Conservation (phyloP, 2,888 invertebrate species). For the Sesamia inferens region DNA sequence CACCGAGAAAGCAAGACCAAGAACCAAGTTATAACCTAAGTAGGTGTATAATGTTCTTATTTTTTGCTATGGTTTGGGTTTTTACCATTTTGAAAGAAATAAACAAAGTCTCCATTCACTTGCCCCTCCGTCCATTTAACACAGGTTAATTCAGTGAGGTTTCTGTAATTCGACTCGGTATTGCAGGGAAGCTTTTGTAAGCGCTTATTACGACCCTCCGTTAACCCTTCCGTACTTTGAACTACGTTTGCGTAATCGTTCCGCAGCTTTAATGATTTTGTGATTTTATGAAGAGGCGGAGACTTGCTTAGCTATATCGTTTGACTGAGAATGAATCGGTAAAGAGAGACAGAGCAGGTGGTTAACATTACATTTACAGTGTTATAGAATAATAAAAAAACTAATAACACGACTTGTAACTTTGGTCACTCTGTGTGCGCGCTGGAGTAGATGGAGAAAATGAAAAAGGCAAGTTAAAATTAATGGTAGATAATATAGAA, state of each 20-base stretch:
- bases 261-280: conserved; percentile 70
- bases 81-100: neutral
- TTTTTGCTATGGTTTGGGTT: neutral
- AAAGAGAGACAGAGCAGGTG: neutral
- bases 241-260: conserved; percentile 75
- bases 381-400: neutral
- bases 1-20: too few relatives aligned
- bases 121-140: conserved; percentile 58
- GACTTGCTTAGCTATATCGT: neutral
- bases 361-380: neutral
- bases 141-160: conserved; percentile 78
- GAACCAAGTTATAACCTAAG: neutral
- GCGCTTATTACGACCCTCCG: conserved; percentile 82
- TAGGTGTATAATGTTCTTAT: neutral
- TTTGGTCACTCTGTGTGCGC: neutral
- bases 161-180: conserved; percentile 78
- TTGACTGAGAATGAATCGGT: neutral
- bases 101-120: conserved; percentile 5
- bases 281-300: conserved; percentile 31
- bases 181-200: conserved; percentile 69
- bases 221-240: conserved; percentile 81
- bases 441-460: neutral
- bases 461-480: neutral
- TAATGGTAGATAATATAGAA: too few relatives aligned
- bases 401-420: neutral